A percentile compares a stretch with the other conserved stretches of the same genome.
Evolutionary conservation across 2,113 vertebrate species (phyloP).

Genomic region (Haliaeetus leucogaster): DNA sequence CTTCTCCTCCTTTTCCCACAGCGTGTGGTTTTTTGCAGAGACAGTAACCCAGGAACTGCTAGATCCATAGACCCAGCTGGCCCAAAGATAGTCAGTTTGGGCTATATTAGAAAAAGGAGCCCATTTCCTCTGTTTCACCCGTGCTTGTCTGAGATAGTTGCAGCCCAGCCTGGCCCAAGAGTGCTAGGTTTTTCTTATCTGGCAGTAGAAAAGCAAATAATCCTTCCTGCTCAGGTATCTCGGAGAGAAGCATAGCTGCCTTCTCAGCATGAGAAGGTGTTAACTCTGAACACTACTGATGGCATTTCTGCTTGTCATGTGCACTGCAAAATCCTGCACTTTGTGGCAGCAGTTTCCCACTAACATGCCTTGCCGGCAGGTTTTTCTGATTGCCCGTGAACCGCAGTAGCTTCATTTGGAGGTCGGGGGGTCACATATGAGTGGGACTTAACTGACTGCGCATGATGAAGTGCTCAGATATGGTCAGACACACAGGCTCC

Average conservation of each 20-base stretch:
- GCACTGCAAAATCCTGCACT: rapidly evolving
- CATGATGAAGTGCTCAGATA: rapidly evolving
- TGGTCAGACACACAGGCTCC: rapidly evolving
- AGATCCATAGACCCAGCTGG: background rate
- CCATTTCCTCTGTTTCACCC: background rate
- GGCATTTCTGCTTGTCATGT: background rate
- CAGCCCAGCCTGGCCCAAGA: background rate
- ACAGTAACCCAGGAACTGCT: background rate
- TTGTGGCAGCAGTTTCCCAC: background rate
- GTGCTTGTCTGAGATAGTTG: background rate
- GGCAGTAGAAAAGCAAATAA: background rate
- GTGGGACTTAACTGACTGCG: background rate
- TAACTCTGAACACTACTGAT: background rate
- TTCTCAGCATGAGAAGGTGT: rapidly evolving
- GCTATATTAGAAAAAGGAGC: background rate
- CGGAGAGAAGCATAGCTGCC: background rate
- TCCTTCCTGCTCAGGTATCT: background rate
- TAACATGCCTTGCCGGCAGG: background rate
- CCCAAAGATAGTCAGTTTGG: background rate
- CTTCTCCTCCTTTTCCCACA: background rate
- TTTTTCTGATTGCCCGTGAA: background rate
- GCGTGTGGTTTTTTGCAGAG: background rate
- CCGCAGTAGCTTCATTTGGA: background rate
- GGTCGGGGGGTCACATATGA: rapidly evolving
- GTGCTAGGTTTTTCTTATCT: background rate